Conservation (phyloP, 1,140 invertebrate genomes). For the Aphelenchoides avenae region DNA sequence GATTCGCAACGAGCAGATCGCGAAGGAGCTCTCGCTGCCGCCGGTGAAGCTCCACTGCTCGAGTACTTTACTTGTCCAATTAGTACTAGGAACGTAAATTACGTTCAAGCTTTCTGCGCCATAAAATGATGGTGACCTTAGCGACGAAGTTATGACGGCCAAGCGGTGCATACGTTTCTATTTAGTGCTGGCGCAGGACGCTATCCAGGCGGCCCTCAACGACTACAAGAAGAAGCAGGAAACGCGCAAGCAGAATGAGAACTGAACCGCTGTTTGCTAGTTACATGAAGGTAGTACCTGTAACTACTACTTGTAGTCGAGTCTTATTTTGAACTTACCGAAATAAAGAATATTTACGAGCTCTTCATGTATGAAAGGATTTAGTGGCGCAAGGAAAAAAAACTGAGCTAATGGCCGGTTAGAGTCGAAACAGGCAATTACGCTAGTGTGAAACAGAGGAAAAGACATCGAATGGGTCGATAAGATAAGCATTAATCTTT, state of each 20-base stretch:
- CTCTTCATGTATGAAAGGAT: no score
- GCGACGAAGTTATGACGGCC: conserved; percentile 3
- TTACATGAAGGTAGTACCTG: no score
- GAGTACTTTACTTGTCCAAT: conserved; percentile 66
- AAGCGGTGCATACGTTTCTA: conserved; percentile 10
- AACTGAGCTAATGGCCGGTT: no score
- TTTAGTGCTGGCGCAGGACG: conserved; percentile 96
- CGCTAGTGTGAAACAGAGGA: no score
- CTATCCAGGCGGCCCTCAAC: conserved; percentile 92
- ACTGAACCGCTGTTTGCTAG: no score
- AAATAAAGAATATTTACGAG: no score
- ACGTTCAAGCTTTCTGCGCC: neutral
- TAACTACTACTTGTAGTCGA: no score
- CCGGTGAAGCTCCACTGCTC: conserved; percentile 99
- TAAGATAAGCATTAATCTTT: no score
- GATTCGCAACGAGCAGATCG: conserved; percentile 95
- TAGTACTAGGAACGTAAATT: neutral
- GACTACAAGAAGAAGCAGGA: conserved; percentile 89
- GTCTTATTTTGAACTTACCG: no score
- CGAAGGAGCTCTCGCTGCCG: conserved; percentile 90
- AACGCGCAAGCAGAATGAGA: neutral
- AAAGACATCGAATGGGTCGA: no score
- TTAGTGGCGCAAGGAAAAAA: no score
- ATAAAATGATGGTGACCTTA: conserved; percentile 3
- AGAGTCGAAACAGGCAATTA: no score